phyloP scores from a whole-genome alignment of 1,140 invertebrate genomes.

The Sitobion miscanthi region DNA sequence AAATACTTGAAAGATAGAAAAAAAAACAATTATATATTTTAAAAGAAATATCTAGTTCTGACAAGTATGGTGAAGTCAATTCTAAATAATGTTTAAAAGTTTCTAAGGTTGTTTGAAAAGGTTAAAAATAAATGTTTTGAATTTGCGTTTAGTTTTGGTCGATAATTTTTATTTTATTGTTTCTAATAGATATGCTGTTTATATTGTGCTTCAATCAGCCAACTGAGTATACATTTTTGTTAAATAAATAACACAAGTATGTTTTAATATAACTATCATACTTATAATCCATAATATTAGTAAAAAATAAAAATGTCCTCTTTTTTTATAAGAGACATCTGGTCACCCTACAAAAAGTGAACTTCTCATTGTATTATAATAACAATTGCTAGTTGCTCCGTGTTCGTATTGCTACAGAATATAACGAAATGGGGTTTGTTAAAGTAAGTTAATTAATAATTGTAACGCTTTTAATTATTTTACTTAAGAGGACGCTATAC shows the following conservation, averaged over 20 bases:
- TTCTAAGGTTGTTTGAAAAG: no score
- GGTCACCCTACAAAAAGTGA: background rate
- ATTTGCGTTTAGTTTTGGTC: background rate
- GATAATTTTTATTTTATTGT: background rate
- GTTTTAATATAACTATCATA: background rate
- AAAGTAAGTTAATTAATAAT: no score
- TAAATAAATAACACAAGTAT: background rate
- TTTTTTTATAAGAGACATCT: constrained; percentile 1
- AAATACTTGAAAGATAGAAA: constrained; percentile 6
- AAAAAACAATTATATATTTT: constrained; percentile 13
- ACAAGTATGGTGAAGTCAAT: no score
- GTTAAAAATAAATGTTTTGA: no score
- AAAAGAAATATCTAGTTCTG: background rate
- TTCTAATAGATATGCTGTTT: background rate
- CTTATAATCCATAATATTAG: no score
- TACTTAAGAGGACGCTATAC: no score
- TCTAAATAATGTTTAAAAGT: no score
- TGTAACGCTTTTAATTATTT: no score
- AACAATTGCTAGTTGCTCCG: no score
- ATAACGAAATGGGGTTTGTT: no score
- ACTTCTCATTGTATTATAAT: no score
- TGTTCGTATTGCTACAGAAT: no score
- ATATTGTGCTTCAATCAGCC: background rate
- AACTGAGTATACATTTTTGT: background rate
- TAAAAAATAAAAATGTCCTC: background rate